Base-by-base conservation (phyloP, 1,140 invertebrate genomes). In the Cherax destructor region DNA sequence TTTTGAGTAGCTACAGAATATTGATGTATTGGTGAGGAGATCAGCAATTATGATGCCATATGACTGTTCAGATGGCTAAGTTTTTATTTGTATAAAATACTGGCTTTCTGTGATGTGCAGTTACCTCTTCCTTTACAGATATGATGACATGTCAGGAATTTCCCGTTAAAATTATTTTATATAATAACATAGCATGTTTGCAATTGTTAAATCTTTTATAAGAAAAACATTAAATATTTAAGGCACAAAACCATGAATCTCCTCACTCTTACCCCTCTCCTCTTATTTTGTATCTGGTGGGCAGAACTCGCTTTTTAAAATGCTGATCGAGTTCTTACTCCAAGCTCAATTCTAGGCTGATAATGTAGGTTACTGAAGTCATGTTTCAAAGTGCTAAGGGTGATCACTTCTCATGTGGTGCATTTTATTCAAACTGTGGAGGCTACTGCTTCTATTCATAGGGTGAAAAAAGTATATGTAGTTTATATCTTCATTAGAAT, bases 401-500 rank as follows among this genome's bases (percentile, higher is more conserved):
- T 81, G 50, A 56, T 52, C 79, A 56, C 41, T 76, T 56, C 74
- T 77, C 50, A 72, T 47, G 56, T 78, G 87, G 87, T 88, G 87
- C 87, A 88, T 88, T 88, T 88, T 81, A 74, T 88, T 72, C 65
- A 74, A 88, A 88, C 87, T 88, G 79, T 88, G 87, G 87, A 88
- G 87, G 87, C 87, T 88, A 88, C 65, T 41, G 79, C 87, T 88
- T 88, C 87, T 88, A 88, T 88, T 88, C 79, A 88, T 81, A 74
- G 50, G 87, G 56, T 74, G 78, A 47, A 83, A 72, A 79, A 72
- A 65, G 24, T 21, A 56, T 72, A 50, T 47, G 30, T 81, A 83
- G 78, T 74, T 83, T 81, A 83, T 69, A 30, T 78, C 52, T 87
- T 49, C 61, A 56, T 87, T 79, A 79, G 77, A 61, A 59, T 86